Conservation (phyloP, 2,113 vertebrate species). For the Anolis sagrei region DNA sequence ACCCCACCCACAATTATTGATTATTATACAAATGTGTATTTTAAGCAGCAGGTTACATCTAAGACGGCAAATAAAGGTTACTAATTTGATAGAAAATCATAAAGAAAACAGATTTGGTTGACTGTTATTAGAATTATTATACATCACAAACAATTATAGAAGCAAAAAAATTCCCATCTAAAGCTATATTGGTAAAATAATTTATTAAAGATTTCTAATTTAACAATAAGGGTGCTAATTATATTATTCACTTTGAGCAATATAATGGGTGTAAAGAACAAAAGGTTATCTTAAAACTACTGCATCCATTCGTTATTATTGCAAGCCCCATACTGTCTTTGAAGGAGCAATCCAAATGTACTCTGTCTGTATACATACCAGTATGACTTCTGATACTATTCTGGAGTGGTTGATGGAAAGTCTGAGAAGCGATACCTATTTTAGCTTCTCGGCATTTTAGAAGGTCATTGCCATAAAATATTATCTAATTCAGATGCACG, state of each 20-base stretch:
- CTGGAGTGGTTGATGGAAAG: constrained; percentile 11
- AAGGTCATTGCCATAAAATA: constrained; percentile 9
- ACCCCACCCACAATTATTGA: constrained; percentile 6
- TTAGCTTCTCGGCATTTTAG: constrained; percentile 11
- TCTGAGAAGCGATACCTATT: constrained; percentile 1
- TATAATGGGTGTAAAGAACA: background rate
- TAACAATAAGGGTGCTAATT: background rate
- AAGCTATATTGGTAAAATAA: background rate
- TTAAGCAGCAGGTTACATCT: constrained; percentile 36
- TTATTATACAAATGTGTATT: constrained; percentile 9
- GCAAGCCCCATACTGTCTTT: background rate
- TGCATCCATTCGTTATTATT: background rate
- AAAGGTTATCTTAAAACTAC: background rate
- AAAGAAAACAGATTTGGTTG: background rate
- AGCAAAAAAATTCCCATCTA: background rate
- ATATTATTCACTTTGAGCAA: background rate
- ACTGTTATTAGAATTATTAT: background rate
- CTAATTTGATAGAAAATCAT: background rate
- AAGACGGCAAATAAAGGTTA: background rate
- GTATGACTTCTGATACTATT: constrained; percentile 14
- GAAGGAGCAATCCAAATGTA: background rate
- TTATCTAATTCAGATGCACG: constrained; percentile 2
- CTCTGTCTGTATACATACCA: constrained; percentile 11
- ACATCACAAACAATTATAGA: background rate
- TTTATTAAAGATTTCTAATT: constrained; percentile 7